phyloP scores from a whole-genome alignment of 2,888 invertebrate species.

The Dinocampus coccinellae region DNA sequence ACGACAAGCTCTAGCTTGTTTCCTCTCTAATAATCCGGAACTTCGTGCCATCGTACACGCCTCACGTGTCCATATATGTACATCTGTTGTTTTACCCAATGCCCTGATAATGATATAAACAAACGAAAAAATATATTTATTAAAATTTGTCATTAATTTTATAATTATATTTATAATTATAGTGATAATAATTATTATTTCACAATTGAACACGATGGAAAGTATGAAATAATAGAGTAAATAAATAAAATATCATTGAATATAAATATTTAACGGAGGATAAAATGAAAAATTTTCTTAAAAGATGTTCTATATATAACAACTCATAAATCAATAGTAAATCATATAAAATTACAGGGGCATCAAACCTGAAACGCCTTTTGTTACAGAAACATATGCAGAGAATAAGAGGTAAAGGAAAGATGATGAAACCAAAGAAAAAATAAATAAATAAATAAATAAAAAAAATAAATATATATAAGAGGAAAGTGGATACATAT shows the following conservation, averaged over 20 bases:
- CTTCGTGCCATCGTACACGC: slow-evolving; percentile 67
- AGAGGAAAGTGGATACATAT: not conserved
- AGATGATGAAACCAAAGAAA: no score
- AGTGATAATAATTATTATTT: no score
- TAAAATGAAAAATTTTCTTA: not conserved
- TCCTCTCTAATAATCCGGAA: slow-evolving; percentile 73
- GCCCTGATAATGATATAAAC: no score
- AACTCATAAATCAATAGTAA: slow-evolving; percentile 59
- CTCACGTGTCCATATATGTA: slow-evolving; percentile 62
- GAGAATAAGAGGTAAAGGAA: slow-evolving; percentile 1
- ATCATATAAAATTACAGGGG: slow-evolving; percentile 62
- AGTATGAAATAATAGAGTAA: no score
- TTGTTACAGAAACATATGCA: not conserved
- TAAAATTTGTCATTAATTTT: no score
- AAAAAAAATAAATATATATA: not conserved
- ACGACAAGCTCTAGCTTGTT: slow-evolving; percentile 77
- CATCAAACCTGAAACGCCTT: slow-evolving; percentile 52
- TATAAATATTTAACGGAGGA: no score
- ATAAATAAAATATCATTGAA: no score
- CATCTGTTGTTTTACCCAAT: slow-evolving; percentile 59
- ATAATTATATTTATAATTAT: no score
- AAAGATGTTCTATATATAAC: not conserved
- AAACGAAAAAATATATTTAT: no score
- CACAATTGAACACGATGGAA: no score
- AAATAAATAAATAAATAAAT: no score